Evolutionary conservation across 2,113 vertebrate genomes (phyloP), one percentile per base, ranked within the genome.

Genomic region (Calyptomena viridis): DNA sequence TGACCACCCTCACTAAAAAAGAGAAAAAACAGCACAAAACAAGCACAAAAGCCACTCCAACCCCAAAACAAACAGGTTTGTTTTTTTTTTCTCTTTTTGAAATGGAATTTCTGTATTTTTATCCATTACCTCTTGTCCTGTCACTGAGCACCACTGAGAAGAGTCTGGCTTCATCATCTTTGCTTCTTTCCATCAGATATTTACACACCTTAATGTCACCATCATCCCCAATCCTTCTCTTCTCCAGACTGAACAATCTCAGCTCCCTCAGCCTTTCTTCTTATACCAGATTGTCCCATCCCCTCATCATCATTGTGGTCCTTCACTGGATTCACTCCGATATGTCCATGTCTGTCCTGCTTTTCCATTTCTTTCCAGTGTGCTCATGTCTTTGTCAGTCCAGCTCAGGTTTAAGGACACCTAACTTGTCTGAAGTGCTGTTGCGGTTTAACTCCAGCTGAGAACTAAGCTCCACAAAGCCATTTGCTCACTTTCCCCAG

Each of bases 301-400:
- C 67, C 27, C 69, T 46, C 5, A 11, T 13, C 20, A 17, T 56
- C 40, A 46, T 42, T 23, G 11, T 39, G 39, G 8, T 13, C 22
- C 12, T 40, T 52, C 4, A 0, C 4, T 77, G 40, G 35, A 47
- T 47, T 74, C 0, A 0, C 16, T 85, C 60, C 22, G 24, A 2
- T 31, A 46, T 53, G 1, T 49, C 82, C 28, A 42, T 18, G 4
- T 30, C 44, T 46, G 9, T 53, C 9, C 58, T 59, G 12, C 44
- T 73, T 33, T 63, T 50, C 39, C 31, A 27, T 11, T 42, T 46
- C n/a, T 63, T 83, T 40, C n/a, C 69, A 59, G 19, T 37, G 12
- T 56, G 7, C 12, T 78, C 17, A 2, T 18, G 55, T 46, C 33
- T 56, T 78, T 74, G 66, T 42, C 55, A 52, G 35, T 9, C 79